Evolutionary conservation across 2,113 vertebrate species (phyloP), one percentile per base, ranked within the genome.

Genomic region (Bubalus kerabau): DNA sequence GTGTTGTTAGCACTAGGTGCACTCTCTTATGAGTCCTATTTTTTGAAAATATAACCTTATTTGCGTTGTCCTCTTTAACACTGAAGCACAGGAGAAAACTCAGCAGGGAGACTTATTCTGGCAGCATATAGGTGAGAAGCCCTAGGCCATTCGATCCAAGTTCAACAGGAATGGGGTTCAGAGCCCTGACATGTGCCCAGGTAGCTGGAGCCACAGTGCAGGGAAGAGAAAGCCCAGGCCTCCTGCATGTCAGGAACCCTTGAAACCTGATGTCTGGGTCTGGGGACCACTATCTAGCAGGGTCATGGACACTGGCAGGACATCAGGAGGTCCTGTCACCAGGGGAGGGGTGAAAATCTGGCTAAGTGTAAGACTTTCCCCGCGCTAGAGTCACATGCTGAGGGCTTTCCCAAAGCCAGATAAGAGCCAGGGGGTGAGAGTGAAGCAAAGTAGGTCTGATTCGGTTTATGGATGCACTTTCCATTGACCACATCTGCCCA

Each of bases 161-260:
- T 43, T 36, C 54, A 48, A 0, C 26, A 40, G 76, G 92, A 62
- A 43, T 0, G 21, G 40, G 50, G 40, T 59, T 50, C 30, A 57
- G 46, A 30, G 11, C 64, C 36, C 21, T 10, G 6, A 30, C 2
- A 2, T 2, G 30, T 36, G 57, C 32, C 2, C 21, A 64, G 17
- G 48, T 2, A 1, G 19, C 87, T 0, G 2, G n/a, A 3, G 30
- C 57, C 16, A 19, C 40, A 14, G 32, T 0, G 5, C n/a, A 12
- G 59, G 59, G 50, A 40, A 11, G 46, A 32, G n/a, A 76, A 26
- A 57, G 50, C 57, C 52, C 3, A 26, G 15, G 48, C 36, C 56
- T 48, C 83, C 5, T 3, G 24, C 3, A 0, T 8, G 62, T 84
- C 40, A 54, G 67, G n/a, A 67, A 23, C n/a, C 14, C 24, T 13